phyloP scores from a whole-genome alignment of 2,797 vertebrate genomes.

The Fringilla coelebs region DNA sequence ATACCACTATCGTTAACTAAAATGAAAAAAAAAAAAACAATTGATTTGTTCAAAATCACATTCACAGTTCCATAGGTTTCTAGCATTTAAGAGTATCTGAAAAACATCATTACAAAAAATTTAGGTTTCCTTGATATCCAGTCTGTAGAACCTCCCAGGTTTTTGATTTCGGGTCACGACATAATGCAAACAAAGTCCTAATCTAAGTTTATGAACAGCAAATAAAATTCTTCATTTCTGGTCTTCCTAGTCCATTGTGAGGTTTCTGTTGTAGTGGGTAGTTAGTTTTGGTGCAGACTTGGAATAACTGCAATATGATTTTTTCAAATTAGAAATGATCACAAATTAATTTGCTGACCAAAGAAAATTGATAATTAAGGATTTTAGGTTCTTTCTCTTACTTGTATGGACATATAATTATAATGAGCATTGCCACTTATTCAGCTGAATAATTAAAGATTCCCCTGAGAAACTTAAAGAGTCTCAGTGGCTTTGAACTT shows the following conservation, averaged over 20 bases:
- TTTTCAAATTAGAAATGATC: not conserved
- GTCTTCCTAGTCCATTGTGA: not conserved
- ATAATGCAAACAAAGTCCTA: not conserved
- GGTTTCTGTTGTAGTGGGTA: not conserved
- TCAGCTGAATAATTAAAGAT: not conserved
- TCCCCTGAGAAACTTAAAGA: not conserved
- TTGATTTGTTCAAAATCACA: not conserved
- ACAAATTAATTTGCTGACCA: not conserved
- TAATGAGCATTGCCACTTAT: not conserved
- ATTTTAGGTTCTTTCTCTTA: not conserved
- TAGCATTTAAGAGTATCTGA: not conserved
- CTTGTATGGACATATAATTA: not conserved
- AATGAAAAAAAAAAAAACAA: not conserved
- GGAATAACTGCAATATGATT: not conserved
- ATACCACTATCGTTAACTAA: not conserved
- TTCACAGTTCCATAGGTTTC: not conserved
- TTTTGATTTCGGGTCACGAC: not conserved
- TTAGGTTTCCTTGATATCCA: not conserved
- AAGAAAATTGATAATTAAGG: not conserved
- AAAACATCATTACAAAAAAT: not conserved
- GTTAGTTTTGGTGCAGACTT: not conserved
- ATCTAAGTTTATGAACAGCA: not conserved
- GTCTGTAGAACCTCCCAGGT: not conserved
- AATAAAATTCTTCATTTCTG: not conserved
- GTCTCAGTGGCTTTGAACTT: not conserved